Evolutionary conservation across 1,140 invertebrate species (phyloP).

Genomic region (Druon quercuslanigerum): DNA sequence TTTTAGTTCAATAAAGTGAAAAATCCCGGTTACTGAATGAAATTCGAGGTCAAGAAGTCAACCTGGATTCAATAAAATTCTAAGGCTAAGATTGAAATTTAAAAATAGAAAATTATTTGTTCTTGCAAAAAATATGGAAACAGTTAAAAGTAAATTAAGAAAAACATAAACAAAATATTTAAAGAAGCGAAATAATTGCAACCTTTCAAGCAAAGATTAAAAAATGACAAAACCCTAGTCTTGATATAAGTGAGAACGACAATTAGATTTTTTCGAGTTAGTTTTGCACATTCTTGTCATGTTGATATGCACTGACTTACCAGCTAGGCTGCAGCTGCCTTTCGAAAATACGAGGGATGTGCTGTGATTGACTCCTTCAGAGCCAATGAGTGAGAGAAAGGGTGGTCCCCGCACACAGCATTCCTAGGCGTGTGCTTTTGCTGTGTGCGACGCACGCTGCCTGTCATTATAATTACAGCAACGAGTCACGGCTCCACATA

Average conservation of each 20-base stretch:
- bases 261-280: conserved; percentile 52
- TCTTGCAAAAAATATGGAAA: no score
- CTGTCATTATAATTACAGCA: conserved; percentile 73
- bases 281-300: conserved; percentile 59
- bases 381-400: conserved; percentile 70
- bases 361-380: conserved; percentile 71
- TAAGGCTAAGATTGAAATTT: no score
- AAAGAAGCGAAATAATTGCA: no score
- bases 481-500: conserved; percentile 70
- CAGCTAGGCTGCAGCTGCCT: conserved; percentile 67
- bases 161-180: no score
- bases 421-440: conserved; percentile 71
- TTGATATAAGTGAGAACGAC: conserved; percentile 39
- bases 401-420: conserved; percentile 67
- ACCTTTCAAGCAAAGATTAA: no score
- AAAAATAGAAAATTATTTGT: no score
- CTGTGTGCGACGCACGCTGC: conserved; percentile 70
- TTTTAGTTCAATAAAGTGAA: no score
- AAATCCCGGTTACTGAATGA: no score
- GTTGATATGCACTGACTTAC: conserved; percentile 71
- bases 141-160: no score
- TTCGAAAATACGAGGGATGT: conserved; percentile 69
- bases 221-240: no score
- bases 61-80: no score
- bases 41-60: no score